Conservation (phyloP, 2,888 invertebrate genomes). For the Melinopterus prodromus region DNA sequence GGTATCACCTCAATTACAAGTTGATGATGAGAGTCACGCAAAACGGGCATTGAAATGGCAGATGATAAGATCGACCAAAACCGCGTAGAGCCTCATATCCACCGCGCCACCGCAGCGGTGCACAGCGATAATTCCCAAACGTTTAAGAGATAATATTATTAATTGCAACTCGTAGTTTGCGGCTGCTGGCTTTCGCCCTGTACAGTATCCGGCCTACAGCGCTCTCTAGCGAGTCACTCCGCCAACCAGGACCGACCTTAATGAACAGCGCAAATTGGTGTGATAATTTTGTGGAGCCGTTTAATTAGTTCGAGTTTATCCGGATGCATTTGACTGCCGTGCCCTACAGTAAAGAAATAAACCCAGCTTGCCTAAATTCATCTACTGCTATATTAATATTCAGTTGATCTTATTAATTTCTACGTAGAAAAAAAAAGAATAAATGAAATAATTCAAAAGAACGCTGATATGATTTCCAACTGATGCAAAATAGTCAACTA, state of each 20-base stretch:
- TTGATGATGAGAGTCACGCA: slow-evolving; percentile 4
- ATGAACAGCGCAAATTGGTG: slow-evolving; percentile 4
- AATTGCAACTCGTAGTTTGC: slow-evolving; percentile 4
- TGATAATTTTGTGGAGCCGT: background rate
- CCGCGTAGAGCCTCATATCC: background rate
- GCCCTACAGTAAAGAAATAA: background rate
- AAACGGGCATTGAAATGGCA: background rate
- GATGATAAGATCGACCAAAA: background rate
- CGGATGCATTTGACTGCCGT: background rate
- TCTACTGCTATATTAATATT: no score
- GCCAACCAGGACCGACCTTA: background rate
- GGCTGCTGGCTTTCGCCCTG: background rate
- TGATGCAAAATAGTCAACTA: no score
- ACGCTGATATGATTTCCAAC: no score
- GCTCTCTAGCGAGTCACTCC: background rate
- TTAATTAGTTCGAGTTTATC: slow-evolving; percentile 4
- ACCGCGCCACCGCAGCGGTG: background rate
- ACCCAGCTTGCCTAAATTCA: background rate
- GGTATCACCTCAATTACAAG: background rate
- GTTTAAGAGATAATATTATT: slow-evolving; percentile 4
- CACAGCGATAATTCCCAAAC: background rate
- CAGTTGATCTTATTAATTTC: no score
- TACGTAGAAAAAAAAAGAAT: no score
- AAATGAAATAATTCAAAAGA: no score
- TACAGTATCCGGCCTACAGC: background rate